A percentile compares a stretch with the other conserved stretches of the same genome.
phyloP scores from a whole-genome alignment of 2,888 invertebrate species.

The Plutella xylostella region DNA sequence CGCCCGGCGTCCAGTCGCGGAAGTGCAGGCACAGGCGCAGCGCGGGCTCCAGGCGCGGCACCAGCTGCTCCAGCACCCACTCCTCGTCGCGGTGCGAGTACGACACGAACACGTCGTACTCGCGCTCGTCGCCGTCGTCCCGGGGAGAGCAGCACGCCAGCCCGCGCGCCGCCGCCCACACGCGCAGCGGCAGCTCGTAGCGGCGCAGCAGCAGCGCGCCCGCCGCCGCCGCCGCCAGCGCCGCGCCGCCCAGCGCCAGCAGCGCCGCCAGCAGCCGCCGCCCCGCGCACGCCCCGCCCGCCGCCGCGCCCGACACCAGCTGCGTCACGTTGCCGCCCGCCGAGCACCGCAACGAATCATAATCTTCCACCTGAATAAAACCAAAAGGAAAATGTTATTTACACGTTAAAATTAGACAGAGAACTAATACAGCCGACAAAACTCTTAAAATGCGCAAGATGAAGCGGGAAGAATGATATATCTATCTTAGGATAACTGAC shows the following conservation, averaged over 20 bases:
- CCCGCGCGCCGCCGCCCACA: constrained; percentile 13
- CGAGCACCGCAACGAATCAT: too few relatives aligned
- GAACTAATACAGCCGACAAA: too few relatives aligned
- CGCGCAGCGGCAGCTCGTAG: constrained; percentile 12
- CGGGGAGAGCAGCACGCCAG: constrained; percentile 12
- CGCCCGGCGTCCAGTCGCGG: constrained; percentile 70
- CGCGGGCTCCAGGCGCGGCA: constrained; percentile 75
- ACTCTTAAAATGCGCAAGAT: too few relatives aligned
- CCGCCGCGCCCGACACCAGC: background rate
- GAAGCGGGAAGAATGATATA: too few relatives aligned
- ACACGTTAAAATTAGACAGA: too few relatives aligned
- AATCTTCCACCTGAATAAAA: too few relatives aligned
- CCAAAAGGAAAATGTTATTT: too few relatives aligned
- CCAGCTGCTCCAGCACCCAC: constrained; percentile 74
- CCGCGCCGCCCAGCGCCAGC: constrained; percentile 12
- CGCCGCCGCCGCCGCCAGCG: constrained; percentile 11
- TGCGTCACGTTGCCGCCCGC: background rate
- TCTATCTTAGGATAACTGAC: too few relatives aligned
- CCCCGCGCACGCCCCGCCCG: background rate
- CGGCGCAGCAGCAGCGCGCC: constrained; percentile 17
- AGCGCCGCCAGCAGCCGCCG: background rate
- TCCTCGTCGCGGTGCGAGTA: constrained; percentile 80
- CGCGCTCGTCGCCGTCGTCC: constrained; percentile 10
- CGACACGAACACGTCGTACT: constrained; percentile 81
- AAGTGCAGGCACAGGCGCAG: constrained; percentile 77